Conservation (phyloP, 2,113 vertebrate genomes). For the Pachycephala philippinensis region DNA sequence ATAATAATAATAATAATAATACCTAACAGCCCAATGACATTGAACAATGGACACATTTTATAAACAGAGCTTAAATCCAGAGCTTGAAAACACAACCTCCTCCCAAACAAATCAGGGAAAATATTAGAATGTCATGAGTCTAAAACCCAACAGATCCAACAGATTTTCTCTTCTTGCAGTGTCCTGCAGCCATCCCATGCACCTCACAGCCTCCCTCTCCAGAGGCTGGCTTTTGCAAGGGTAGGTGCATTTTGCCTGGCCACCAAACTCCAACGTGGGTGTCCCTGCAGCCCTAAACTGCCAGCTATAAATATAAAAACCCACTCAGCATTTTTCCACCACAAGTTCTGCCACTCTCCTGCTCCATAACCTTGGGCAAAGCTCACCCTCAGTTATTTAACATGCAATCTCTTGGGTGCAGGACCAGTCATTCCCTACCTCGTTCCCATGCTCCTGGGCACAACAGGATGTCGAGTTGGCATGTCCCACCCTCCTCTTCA, state of each 20-base stretch:
- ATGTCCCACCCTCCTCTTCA: neutral
- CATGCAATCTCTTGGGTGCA: neutral
- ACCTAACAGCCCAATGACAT: neutral
- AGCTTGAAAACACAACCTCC: neutral
- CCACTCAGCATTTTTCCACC: slow-evolving; percentile 4
- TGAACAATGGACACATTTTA: neutral
- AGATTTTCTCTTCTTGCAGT: neutral
- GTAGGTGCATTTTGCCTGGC: neutral
- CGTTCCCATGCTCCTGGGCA: neutral
- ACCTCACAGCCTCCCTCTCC: neutral
- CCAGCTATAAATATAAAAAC: slow-evolving; percentile 31
- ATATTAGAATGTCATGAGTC: neutral
- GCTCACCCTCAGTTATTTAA: neutral
- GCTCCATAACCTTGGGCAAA: slow-evolving; percentile 18
- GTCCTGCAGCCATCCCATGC: neutral
- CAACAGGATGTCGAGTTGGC: neutral
- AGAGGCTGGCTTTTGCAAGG: neutral
- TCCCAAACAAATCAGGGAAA: neutral
- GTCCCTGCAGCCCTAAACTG: neutral
- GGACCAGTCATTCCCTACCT: neutral
- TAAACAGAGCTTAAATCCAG: neutral
- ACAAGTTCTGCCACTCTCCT: neutral
- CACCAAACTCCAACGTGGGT: neutral
- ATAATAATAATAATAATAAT: neutral
- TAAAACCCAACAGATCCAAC: neutral